Evolutionary conservation across 2,888 invertebrate genomes (phyloP), one percentile per base, ranked within the genome.

Genomic region (Abrostola triplasia): DNA sequence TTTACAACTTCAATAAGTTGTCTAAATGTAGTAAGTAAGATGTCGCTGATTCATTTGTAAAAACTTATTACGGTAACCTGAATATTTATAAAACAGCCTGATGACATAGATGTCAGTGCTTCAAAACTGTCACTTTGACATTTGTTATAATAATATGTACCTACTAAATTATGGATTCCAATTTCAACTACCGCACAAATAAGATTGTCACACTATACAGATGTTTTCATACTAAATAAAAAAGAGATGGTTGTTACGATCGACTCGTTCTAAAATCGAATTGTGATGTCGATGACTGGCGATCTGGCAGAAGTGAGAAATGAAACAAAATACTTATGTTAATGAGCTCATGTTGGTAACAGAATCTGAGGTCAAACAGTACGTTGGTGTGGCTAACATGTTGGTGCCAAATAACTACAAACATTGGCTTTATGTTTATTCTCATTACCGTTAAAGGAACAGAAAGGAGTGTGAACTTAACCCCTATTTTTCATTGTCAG

Each of bases 281-380:
- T 69, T 58, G 37, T 41, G 47, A 38, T 56, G 55, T 41, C 40
- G 59, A 52, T 52, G 48, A 37, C 53, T 62, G 48, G 47, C 47
- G 49, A 70, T 60, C 44, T 51, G 57, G 67, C 56, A 60, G 51
- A 56, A 73, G 64, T 68, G 66, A 60, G 79, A 53, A 59, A 58
- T 51, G 64, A 64, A 73, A 67, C 58, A 75, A 73, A 65, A 66
- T 79, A 49, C 47, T 63, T 76, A 79, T 79, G 67, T 8, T 66
- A 77, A 77, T 73, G 6, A 64, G 55, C 48, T 49, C 11, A 44
- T 47, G 8, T 47, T 24, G 24, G 24, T 24, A 76, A 71, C 61
- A 64, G 66, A 70, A 77, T 75, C 73, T 74, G 67, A 69, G 70
- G 72, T 69, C 72, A 66, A 65, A 50, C 49, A 35, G 40, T 52